Conservation (phyloP, 2,888 invertebrate genomes). For the Corythucha ciliata region DNA sequence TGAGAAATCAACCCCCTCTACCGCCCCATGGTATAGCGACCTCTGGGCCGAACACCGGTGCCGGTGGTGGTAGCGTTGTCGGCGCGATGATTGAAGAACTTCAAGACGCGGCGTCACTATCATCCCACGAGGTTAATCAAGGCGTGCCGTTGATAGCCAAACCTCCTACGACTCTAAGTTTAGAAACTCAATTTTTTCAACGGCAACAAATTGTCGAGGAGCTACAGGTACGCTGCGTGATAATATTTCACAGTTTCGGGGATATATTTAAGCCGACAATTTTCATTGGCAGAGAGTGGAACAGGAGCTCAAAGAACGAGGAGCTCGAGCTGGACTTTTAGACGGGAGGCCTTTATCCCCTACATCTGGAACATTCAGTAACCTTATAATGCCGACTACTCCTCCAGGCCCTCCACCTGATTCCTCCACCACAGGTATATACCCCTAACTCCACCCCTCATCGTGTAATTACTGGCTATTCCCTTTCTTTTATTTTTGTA, state of each 20-base stretch:
- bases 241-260: neutral
- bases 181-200: constrained; percentile 54
- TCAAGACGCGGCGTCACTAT: neutral
- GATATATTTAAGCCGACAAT: neutral
- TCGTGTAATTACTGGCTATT: no score
- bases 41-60: no score
- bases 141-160: constrained; percentile 18
- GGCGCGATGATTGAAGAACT: no score
- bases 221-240: constrained; percentile 42
- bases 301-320: constrained; percentile 49
- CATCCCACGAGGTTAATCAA: constrained; percentile 15
- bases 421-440: constrained; percentile 21
- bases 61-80: no score
- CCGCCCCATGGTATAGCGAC: constrained; percentile 27
- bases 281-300: constrained; percentile 51
- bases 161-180: constrained; percentile 32
- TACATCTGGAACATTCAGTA: constrained; percentile 21
- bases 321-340: constrained; percentile 21
- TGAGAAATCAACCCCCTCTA: constrained; percentile 36
- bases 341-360: constrained; percentile 27
- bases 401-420: constrained; percentile 29
- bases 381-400: constrained; percentile 27
- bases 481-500: no score
- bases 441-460: no score
- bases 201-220: constrained; percentile 64